Evolutionary conservation across 2,888 invertebrate genomes (phyloP).

Genomic region (Cantharis nigra): DNA sequence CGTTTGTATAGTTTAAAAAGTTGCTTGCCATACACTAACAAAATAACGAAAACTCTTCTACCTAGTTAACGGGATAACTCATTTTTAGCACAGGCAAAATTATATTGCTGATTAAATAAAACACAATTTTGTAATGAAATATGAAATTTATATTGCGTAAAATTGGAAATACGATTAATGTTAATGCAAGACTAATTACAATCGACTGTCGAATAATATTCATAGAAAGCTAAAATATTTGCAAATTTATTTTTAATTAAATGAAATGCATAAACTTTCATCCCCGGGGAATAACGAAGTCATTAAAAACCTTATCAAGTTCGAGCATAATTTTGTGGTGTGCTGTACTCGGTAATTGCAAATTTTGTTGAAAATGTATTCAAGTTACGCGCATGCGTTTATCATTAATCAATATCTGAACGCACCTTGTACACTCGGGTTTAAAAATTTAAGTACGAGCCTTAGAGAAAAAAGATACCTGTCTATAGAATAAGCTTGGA

Average conservation of each 20-base stretch:
- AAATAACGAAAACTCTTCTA: not conserved
- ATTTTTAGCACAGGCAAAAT: not conserved
- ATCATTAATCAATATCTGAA: constrained; percentile 46
- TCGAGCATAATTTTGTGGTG: constrained; percentile 54
- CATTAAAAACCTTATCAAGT: constrained; percentile 39
- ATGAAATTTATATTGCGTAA: constrained; percentile 6
- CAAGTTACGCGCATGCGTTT: constrained; percentile 44
- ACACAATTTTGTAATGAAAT: not conserved
- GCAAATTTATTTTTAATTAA: constrained; percentile 31
- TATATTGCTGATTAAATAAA: not conserved
- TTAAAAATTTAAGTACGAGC: constrained; percentile 36
- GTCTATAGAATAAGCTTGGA: constrained; percentile 3
- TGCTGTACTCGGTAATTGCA: constrained; percentile 56
- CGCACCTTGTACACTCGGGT: constrained; percentile 42
- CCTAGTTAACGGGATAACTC: not conserved
- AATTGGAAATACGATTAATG: constrained; percentile 6
- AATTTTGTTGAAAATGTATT: constrained; percentile 51
- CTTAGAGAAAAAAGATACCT: constrained; percentile 20
- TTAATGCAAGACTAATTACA: constrained; percentile 5
- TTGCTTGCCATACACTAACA: not conserved
- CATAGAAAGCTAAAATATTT: constrained; percentile 25
- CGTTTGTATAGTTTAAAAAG: not conserved
- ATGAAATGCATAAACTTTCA: constrained; percentile 30
- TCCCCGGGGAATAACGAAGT: constrained; percentile 30
- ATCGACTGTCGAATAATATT: constrained; percentile 18